A percentile compares a stretch with the other conserved stretches of the same genome.
Evolutionary conservation across 2,113 vertebrate genomes (phyloP).

Genomic region (Sakesphorus luctuosus): DNA sequence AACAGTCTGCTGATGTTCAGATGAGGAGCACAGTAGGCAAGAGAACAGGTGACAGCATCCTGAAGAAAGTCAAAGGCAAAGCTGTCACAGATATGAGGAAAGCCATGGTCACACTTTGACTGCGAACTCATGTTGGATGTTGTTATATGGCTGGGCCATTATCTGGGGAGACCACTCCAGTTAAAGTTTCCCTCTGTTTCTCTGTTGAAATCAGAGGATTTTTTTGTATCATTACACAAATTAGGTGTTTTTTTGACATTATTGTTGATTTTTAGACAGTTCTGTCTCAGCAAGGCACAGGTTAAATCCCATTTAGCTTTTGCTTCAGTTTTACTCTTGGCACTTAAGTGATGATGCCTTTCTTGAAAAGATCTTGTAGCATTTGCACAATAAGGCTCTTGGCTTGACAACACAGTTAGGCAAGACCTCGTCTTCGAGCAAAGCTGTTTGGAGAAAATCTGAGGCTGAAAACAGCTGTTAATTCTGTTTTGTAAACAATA

Average conservation of each 20-base stretch:
- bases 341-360: not conserved
- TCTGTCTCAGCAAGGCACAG: not conserved
- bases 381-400: not conserved
- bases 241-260: not conserved
- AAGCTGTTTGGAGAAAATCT: not conserved
- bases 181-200: not conserved
- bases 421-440: not conserved
- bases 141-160: fast-evolving
- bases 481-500: not conserved
- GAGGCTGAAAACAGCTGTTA: not conserved
- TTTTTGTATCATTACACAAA: not conserved
- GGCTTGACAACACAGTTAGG: not conserved
- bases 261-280: not conserved
- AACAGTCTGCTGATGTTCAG: not conserved
- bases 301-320: not conserved
- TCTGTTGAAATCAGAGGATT: not conserved
- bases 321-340: not conserved
- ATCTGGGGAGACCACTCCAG: not conserved
- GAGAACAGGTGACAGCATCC: not conserved
- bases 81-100: not conserved
- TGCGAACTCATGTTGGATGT: not conserved
- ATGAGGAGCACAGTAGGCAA: not conserved
- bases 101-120: not conserved
- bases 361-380: not conserved
- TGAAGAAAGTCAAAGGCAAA: not conserved